These are phyloP conservation scores for Ditylenchus dipsaci DNA, from an alignment of 1,140 invertebrate genomes.

Conservation along the genomic window DNA sequence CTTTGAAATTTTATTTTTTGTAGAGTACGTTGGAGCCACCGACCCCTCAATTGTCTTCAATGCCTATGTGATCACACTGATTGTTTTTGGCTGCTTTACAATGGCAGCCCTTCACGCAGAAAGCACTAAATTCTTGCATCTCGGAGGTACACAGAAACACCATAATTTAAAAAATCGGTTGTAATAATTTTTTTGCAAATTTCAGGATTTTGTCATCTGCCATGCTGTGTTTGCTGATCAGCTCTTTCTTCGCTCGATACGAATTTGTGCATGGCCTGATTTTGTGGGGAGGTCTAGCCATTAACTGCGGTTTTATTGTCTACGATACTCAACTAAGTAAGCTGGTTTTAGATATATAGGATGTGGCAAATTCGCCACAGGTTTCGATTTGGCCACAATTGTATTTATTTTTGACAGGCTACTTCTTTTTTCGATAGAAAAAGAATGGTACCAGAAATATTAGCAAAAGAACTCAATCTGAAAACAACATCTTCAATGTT, in stretches of 20 bases:
- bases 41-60: conserved; percentile 80
- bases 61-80: conserved; percentile 75
- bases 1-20: conserved; percentile 16
- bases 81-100: conserved; percentile 85
- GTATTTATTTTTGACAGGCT: no score
- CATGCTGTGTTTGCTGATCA: conserved; percentile 72
- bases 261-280: conserved; percentile 72
- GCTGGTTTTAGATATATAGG: not conserved
- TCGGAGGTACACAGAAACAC: conserved; percentile 62
- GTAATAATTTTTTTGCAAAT: no score
- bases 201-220: conserved; percentile 71
- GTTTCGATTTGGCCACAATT: no score
- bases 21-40: conserved; percentile 29
- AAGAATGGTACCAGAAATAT: no score
- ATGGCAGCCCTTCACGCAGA: conserved; percentile 76
- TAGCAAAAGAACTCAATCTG: no score
- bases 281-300: conserved; percentile 76
- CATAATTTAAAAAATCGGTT: no score
- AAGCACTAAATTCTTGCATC: conserved; percentile 77
- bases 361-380: no score
- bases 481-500: no score
- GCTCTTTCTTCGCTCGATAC: conserved; percentile 66
- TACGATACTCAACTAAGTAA: conserved; percentile 84
- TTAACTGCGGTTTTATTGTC: conserved; percentile 88
- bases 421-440: no score